Evolutionary conservation across 2,113 vertebrate genomes (phyloP), one percentile per base, ranked within the genome.

Genomic region (Phrynosoma blainvillii): DNA sequence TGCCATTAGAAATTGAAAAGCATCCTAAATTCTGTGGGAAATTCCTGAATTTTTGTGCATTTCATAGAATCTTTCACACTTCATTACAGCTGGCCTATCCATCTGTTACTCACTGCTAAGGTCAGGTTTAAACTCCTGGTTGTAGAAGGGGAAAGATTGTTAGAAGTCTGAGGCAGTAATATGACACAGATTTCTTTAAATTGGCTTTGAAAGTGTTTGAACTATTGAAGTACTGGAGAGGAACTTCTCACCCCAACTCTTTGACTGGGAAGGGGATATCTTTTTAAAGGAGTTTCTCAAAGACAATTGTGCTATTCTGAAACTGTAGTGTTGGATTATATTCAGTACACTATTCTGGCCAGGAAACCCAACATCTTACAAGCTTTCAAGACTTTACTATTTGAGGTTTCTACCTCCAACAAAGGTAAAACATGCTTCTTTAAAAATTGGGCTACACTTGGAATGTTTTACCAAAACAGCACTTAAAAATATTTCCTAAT

Each of bases 141-240:
- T 42, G 21, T 40, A 7, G 7, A 42, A 84, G 11, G 54, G 18
- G 5, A 21, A 27, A 27, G 88, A 23, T 40, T 13, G 1, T 27
- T 13, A 52, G 14, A 42, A 8, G 16, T 70, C 42, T 81, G 42
- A 11, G 11, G 2, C 81, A 68, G 30, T 66, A 81, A 80, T 76
- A 18, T 32, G 65, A 68, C 36, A 59, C 27, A 85, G 36, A 27
- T 77, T 40, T 68, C 2, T 42, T 85, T 54, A 56, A 25, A 88
- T 30, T 85, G 80, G 76, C 30, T 82, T 1, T 65, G 86, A 87
- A 81, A 14, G 79, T 82, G 36, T 68, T 82, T 75, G 70, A 66
- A 62, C 75, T 87, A 87, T 82, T 75, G 70, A 82, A 81, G 75
- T 42, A 87, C 4, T 25, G 27, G 6, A 54, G 36, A 65, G 20